phyloP scores from a whole-genome alignment of 2,888 invertebrate genomes.

The Lepetodrilus schrolli region DNA sequence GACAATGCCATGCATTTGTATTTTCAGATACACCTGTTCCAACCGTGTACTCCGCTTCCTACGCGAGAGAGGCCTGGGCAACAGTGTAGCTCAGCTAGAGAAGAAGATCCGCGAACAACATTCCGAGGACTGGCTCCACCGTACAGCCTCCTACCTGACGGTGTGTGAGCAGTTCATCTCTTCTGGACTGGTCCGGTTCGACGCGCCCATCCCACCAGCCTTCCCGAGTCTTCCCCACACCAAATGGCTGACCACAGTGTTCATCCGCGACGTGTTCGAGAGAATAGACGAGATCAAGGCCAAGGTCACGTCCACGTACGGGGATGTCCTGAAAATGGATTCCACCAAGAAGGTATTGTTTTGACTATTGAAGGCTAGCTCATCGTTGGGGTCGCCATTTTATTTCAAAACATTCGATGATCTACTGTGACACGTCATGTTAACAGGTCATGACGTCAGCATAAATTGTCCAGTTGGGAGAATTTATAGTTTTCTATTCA shows the following conservation, averaged over 20 bases:
- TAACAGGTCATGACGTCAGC: no score
- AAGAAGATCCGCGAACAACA: constrained; percentile 46
- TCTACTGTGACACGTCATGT: no score
- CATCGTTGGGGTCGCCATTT: no score
- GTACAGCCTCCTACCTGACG: constrained; percentile 36
- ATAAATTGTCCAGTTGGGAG: no score
- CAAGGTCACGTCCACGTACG: constrained; percentile 49
- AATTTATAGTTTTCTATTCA: no score
- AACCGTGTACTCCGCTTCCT: constrained; percentile 39
- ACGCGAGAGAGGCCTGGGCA: constrained; percentile 45
- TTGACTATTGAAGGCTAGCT: no score
- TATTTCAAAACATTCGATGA: no score
- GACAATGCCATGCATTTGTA: no score
- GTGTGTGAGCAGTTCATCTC: constrained; percentile 32
- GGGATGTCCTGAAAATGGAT: constrained; percentile 51
- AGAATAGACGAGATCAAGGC: constrained; percentile 49
- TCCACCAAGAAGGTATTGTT: constrained; percentile 57
- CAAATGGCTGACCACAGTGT: constrained; percentile 46
- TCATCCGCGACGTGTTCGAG: constrained; percentile 44
- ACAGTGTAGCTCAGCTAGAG: constrained; percentile 42
- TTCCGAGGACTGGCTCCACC: constrained; percentile 38
- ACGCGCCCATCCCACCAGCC: constrained; percentile 36
- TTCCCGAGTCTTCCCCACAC: constrained; percentile 34
- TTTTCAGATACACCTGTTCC: constrained; percentile 45
- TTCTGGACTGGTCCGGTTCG: background rate